Percentiles rank a stretch among this genome's conserved stretches.
phyloP scores from a whole-genome alignment of 2,888 invertebrate species.

The Cephus pygmeus region DNA sequence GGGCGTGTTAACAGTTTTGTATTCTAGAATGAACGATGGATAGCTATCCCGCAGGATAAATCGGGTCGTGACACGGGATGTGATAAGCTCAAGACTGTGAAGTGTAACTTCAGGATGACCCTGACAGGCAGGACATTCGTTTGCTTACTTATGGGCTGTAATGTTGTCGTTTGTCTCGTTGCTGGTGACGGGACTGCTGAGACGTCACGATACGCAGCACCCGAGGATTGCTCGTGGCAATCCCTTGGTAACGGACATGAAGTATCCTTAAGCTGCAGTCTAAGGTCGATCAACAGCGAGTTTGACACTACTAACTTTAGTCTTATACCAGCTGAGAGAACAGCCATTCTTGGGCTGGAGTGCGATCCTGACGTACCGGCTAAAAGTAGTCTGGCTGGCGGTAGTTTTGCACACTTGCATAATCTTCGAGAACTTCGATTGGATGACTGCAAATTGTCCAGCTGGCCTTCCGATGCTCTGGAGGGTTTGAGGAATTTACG shows the following conservation, averaged over 20 bases:
- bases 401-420: slow-evolving; percentile 81
- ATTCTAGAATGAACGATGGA: too few species aligned
- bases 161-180: neutral
- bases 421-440: slow-evolving; percentile 81
- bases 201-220: slow-evolving; percentile 77
- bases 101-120: too few species aligned
- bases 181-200: slow-evolving; percentile 49
- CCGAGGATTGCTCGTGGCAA: slow-evolving; percentile 85
- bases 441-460: slow-evolving; percentile 85
- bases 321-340: slow-evolving; percentile 86
- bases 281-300: slow-evolving; percentile 87
- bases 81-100: too few species aligned
- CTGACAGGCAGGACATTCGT: too few species aligned
- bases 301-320: slow-evolving; percentile 90
- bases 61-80: too few species aligned
- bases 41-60: too few species aligned
- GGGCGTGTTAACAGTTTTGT: too few species aligned
- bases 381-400: slow-evolving; percentile 80
- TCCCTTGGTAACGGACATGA: slow-evolving; percentile 74
- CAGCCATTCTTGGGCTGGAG: slow-evolving; percentile 81
- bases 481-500: slow-evolving; percentile 80
- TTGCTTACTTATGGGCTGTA: too few species aligned
- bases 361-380: slow-evolving; percentile 85
- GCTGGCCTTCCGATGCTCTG: slow-evolving; percentile 82
- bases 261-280: slow-evolving; percentile 83